phyloP scores from a whole-genome alignment of 2,113 vertebrate species.

The Crocuta crocuta region DNA sequence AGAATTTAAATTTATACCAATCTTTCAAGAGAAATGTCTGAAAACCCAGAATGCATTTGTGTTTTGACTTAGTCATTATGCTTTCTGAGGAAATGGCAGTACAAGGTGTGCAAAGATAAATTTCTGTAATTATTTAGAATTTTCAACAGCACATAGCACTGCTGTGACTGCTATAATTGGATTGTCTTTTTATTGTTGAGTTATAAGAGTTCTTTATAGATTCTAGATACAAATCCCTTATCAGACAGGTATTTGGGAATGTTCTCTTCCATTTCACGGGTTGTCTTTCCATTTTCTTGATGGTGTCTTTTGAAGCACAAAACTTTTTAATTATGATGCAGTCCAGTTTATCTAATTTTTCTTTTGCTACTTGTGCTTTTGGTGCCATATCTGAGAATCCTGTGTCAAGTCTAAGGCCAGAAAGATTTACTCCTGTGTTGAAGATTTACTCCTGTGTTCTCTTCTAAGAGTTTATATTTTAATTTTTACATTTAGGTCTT shows the following conservation, averaged over 20 bases:
- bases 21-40: neutral
- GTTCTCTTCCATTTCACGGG: neutral
- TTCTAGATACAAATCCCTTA: neutral
- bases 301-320: neutral
- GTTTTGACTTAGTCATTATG: neutral
- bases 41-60: neutral
- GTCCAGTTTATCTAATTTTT: neutral
- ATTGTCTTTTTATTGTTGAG: neutral
- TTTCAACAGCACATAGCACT: neutral
- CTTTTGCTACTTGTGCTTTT: neutral
- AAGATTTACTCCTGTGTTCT: neutral
- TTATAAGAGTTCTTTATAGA: neutral
- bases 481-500: neutral
- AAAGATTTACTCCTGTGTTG: neutral
- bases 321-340: neutral
- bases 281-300: neutral
- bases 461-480: neutral
- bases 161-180: neutral
- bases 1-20: constrained; percentile 40
- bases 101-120: neutral
- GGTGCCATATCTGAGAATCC: neutral
- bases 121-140: neutral
- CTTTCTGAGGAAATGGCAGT: neutral
- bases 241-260: neutral
- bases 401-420: neutral